Base-by-base conservation (phyloP, 1,140 invertebrate genomes). In the Helicoverpa zea region DNA sequence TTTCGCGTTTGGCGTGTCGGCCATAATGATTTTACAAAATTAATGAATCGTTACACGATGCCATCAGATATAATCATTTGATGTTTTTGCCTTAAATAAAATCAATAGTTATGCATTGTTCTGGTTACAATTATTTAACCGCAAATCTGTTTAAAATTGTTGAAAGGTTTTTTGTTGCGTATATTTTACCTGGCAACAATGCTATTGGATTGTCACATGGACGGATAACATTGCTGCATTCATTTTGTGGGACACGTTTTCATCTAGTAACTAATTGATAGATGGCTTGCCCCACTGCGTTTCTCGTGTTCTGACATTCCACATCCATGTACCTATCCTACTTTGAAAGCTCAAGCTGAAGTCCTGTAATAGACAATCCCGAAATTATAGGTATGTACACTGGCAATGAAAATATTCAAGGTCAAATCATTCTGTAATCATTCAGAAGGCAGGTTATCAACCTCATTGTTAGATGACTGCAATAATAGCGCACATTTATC, bases 11-110 rank as follows among this genome's bases (percentile, higher is more conserved):
- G 68, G 68, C 68, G 68, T 54, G 47, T 72, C 68, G 49, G 68
- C 49, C 49, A 52, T 72, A 72, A 72, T 72, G 68, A 72, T 72
- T 72, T 72, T 72, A 72, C 43, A 23, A 52, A 54, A 72, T 72
- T 54, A 72, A 72, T 72, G 68, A 18, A 72, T 72, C 52, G 23
- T 52, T 72, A 29, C 49, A 30, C 49, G 47, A 29, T 51, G 49
- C 64, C 64, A 72, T 72, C 68, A 52, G 47, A 52, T 72, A 52
- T 72, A 30, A 72, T 29, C 43, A 54, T 72, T 72, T 54, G 49
- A 72, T 72, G 49, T 72, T 72, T 64, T 43, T 12, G 13, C 29
- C 47, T 61, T 29, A 61, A 61, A 13, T 61, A 18, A 4, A 12
- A 29, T 29, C 23, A 61, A 61, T 29, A 29, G 10, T 59, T 43